A percentile compares a stretch with the other conserved stretches of the same genome.
phyloP scores from a whole-genome alignment of 2,797 vertebrate genomes.

The Clarias platycephalus region DNA sequence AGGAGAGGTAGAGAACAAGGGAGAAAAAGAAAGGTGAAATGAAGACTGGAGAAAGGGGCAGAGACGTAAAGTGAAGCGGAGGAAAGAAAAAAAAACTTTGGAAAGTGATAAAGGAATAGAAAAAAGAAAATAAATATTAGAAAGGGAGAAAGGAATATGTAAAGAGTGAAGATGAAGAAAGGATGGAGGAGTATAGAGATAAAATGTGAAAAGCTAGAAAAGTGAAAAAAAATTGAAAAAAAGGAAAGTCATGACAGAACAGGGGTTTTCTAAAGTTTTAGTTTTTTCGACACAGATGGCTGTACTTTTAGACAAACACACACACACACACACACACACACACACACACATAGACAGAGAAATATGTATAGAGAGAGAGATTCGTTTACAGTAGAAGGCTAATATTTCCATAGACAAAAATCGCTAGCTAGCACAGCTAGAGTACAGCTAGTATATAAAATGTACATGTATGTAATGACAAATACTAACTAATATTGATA shows the following conservation, averaged over 20 bases:
- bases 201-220: not conserved
- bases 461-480: too few relatives aligned
- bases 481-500: too few relatives aligned
- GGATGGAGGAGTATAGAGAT: not conserved
- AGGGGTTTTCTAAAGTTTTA: not conserved
- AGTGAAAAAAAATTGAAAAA: not conserved
- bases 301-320: not conserved
- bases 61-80: not conserved
- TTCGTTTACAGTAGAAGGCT: too few relatives aligned
- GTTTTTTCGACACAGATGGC: not conserved
- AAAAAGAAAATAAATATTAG: not conserved
- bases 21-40: not conserved
- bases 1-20: not conserved
- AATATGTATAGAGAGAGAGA: too few relatives aligned
- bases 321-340: too few relatives aligned
- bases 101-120: not conserved
- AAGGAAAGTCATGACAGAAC: not conserved
- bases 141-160: not conserved
- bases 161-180: not conserved
- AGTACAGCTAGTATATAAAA: too few relatives aligned
- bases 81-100: not conserved
- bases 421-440: not conserved
- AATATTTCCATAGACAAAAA: not conserved
- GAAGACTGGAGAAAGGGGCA: not conserved
- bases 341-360: too few relatives aligned